Conservation (phyloP, 2,888 invertebrate genomes). For the Steinernema hermaphroditum region DNA sequence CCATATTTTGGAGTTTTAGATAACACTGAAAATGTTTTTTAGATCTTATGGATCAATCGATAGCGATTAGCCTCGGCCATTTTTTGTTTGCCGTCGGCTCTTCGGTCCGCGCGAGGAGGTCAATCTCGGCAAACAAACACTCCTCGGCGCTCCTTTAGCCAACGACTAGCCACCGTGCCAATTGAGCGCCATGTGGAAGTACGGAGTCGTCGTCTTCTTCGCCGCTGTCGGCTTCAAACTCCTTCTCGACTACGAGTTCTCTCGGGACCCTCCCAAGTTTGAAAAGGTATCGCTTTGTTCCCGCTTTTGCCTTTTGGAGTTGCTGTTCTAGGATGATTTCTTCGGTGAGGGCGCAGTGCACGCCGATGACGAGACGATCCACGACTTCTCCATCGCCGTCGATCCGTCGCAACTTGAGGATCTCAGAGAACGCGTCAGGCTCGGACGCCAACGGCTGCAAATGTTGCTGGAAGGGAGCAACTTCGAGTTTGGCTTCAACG, state of each 20-base stretch:
- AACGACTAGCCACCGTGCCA: background rate
- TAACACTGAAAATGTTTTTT: too few species aligned
- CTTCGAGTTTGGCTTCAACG: constrained; percentile 36
- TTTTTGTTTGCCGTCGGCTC: background rate
- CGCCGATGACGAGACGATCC: constrained; percentile 29
- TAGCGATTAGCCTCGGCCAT: too few species aligned
- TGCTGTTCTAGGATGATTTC: background rate
- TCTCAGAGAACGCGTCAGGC: constrained; percentile 8
- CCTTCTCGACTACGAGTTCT: background rate
- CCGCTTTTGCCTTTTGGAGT: background rate
- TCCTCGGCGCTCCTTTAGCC: background rate
- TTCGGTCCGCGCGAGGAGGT: background rate
- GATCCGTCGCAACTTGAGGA: constrained; percentile 1
- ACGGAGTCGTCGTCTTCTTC: background rate
- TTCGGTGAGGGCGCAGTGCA: constrained; percentile 15
- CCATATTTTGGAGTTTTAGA: too few species aligned
- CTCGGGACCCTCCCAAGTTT: background rate
- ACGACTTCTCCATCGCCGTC: constrained; percentile 26
- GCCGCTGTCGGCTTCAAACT: constrained; percentile 9
- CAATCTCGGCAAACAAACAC: constrained; percentile 17
- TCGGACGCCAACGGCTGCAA: background rate
- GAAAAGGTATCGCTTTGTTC: background rate
- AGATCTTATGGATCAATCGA: too few species aligned
- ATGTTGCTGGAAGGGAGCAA: constrained; percentile 2
- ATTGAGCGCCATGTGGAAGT: background rate